Evolutionary conservation across 2,113 vertebrate genomes (phyloP).

Genomic region (Dipodomys spectabilis): DNA sequence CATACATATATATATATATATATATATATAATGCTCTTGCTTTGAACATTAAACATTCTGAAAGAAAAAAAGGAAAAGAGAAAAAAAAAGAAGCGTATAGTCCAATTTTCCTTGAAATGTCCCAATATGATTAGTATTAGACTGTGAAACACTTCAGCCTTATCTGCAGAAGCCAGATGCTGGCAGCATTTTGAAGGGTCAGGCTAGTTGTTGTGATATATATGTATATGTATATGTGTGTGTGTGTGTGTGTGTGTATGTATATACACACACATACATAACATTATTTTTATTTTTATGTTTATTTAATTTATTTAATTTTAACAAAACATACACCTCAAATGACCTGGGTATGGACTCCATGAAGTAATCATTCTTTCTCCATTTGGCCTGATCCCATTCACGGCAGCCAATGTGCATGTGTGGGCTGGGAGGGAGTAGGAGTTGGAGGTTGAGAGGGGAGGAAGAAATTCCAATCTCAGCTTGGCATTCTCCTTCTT

Average conservation of each 20-base stretch:
- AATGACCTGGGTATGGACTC: conserved; percentile 66
- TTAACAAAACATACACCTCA: conserved; percentile 80
- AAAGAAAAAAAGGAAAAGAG: conserved; percentile 70
- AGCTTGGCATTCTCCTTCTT: neutral
- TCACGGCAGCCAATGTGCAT: neutral
- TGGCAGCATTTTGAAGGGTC: conserved; percentile 86
- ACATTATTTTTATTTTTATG: no score
- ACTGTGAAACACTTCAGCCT: conserved; percentile 90
- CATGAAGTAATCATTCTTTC: conserved; percentile 46
- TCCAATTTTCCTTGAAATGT: conserved; percentile 87
- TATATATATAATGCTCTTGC: conserved; percentile 85
- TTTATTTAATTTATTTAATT: conserved; percentile 58
- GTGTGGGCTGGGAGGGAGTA: no score
- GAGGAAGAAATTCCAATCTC: conserved; percentile 37
- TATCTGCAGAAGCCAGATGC: conserved; percentile 91
- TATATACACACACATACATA: no score
- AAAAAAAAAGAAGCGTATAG: conserved; percentile 81
- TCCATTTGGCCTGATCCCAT: conserved; percentile 72
- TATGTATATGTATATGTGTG: neutral
- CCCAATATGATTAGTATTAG: conserved; percentile 91
- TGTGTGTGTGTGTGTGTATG: no score
- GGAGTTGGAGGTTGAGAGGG: neutral
- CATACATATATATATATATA: no score
- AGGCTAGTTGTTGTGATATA: conserved; percentile 50
- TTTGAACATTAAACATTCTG: conserved; percentile 90